phyloP scores from a whole-genome alignment of 2,888 invertebrate genomes.

The Gortyna flavago region DNA sequence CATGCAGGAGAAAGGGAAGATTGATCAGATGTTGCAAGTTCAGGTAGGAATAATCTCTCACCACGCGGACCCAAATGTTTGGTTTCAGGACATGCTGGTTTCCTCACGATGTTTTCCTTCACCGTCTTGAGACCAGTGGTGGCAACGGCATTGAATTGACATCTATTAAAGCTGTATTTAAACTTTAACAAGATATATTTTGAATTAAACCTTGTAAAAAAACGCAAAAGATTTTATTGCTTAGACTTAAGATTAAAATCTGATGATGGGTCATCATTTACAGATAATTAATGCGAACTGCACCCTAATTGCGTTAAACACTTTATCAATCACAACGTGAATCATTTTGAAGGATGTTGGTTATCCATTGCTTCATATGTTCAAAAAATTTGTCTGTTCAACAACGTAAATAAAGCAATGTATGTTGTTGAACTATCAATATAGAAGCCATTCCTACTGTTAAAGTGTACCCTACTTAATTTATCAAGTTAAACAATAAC shows the following conservation, averaged over 20 bases:
- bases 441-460: background rate
- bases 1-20: slow-evolving; percentile 92
- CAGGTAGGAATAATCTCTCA: slow-evolving; percentile 79
- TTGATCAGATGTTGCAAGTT: slow-evolving; percentile 92
- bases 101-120: too few species aligned
- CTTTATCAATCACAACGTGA: too few species aligned
- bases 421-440: background rate
- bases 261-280: background rate
- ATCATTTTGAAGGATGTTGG: background rate
- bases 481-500: slow-evolving; percentile 7
- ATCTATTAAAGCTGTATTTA: background rate
- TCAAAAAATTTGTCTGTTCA: background rate
- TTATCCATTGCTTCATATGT: background rate
- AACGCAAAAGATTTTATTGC: background rate
- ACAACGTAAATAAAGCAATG: background rate
- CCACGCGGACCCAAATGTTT: background rate
- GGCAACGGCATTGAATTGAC: background rate
- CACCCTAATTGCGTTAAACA: background rate
- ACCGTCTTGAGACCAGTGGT: background rate
- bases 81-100: background rate
- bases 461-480: slow-evolving; percentile 13
- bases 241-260: background rate
- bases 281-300: background rate
- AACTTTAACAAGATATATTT: background rate
- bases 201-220: background rate